These are phyloP conservation scores for Heliornis fulica DNA, from an alignment of 2,113 vertebrate species.

Conservation along the genomic window DNA sequence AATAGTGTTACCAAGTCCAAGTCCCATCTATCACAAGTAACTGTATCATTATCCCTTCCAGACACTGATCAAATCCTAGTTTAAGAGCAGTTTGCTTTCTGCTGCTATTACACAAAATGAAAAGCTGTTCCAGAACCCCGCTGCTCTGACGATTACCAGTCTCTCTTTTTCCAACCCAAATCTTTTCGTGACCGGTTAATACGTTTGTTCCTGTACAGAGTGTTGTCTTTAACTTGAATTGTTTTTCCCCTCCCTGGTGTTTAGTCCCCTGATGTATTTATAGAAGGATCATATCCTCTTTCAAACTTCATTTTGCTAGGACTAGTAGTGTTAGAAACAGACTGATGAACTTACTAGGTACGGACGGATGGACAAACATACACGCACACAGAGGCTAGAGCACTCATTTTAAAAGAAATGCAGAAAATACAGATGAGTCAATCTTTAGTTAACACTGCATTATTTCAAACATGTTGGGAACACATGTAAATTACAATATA, in stretches of 20 bases:
- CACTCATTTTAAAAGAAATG: constrained; percentile 62
- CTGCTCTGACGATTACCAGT: neutral
- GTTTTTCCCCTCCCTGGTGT: constrained; percentile 36
- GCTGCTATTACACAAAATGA: neutral
- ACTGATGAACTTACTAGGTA: constrained; percentile 12
- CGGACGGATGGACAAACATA: rapidly evolving
- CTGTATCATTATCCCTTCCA: neutral
- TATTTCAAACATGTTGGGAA: constrained; percentile 61
- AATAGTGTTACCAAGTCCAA: neutral
- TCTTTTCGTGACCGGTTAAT: neutral
- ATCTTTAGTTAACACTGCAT: constrained; percentile 38
- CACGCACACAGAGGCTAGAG: neutral
- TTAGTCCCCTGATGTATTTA: constrained; percentile 44
- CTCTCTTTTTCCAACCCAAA: neutral
- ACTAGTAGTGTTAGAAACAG: constrained; percentile 57
- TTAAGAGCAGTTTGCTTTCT: constrained; percentile 20
- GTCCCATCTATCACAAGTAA: neutral
- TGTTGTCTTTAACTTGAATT: constrained; percentile 10
- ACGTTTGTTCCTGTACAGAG: neutral
- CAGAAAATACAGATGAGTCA: constrained; percentile 59
- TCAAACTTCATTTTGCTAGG: constrained; percentile 47
- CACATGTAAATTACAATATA: constrained; percentile 61
- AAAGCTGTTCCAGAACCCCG: neutral
- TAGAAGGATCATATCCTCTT: constrained; percentile 50
- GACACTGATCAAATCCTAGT: constrained; percentile 16